phyloP scores from a whole-genome alignment of 2,797 vertebrate species.

The Neosilurus mollespiculum region DNA sequence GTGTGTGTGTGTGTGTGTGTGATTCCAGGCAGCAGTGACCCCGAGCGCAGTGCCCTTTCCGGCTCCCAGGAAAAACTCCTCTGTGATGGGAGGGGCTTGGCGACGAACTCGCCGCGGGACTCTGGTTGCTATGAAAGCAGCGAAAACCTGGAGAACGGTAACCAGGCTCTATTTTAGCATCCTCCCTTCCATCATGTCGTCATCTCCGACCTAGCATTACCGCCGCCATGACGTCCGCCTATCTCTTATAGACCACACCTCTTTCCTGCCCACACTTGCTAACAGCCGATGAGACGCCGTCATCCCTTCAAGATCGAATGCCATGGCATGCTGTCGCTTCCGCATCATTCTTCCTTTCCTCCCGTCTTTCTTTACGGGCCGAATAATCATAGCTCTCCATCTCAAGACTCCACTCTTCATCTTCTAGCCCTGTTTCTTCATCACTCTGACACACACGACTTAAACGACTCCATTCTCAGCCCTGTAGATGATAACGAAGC shows the following conservation, averaged over 20 bases:
- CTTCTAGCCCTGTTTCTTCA: conserved; percentile 20
- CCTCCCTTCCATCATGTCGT: conserved; percentile 45
- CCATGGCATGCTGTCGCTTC: conserved; percentile 41
- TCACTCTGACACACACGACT: conserved; percentile 6
- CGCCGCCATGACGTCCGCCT: conserved; percentile 50
- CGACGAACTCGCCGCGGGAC: conserved; percentile 91
- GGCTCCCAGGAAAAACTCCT: conserved; percentile 96
- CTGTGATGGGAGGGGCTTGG: conserved; percentile 80
- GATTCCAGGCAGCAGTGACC: conserved; percentile 89
- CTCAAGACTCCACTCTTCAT: conserved; percentile 39
- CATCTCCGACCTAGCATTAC: conserved; percentile 51
- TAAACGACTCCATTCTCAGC: not conserved
- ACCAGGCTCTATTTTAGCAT: conserved; percentile 64
- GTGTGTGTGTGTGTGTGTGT: conserved; percentile 16
- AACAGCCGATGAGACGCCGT: conserved; percentile 59
- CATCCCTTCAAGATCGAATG: conserved; percentile 46
- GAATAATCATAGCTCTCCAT: conserved; percentile 50
- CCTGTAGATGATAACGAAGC: not conserved
- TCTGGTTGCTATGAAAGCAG: conserved; percentile 98
- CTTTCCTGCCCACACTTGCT: conserved; percentile 59
- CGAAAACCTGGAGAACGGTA: conserved; percentile 98
- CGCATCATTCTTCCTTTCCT: conserved; percentile 41
- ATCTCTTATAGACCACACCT: conserved; percentile 51
- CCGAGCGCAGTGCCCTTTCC: conserved; percentile 77
- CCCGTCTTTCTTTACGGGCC: conserved; percentile 23